phyloP scores from a whole-genome alignment of 2,888 invertebrate genomes.

The Chironomus tentans region DNA sequence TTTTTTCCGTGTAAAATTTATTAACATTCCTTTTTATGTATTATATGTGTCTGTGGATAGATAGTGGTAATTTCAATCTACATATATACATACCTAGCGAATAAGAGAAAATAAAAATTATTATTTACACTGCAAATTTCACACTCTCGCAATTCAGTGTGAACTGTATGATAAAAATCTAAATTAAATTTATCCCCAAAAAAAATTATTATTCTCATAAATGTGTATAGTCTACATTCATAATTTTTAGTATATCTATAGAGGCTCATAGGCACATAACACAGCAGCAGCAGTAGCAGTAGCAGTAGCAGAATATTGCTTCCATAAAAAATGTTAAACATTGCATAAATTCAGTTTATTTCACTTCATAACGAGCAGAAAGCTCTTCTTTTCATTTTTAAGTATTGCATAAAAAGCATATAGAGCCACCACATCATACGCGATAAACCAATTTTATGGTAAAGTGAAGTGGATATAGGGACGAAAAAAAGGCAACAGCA shows the following conservation, averaged over 20 bases:
- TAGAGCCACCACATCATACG: not conserved
- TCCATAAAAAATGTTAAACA: not conserved
- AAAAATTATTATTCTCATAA: not conserved
- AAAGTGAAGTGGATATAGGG: not conserved
- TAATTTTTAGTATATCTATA: no score
- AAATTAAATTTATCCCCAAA: not conserved
- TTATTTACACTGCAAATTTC: not conserved
- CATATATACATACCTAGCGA: not conserved
- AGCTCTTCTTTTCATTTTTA: not conserved
- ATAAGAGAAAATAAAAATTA: not conserved
- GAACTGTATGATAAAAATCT: not conserved
- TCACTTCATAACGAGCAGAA: not conserved
- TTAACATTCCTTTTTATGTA: not conserved
- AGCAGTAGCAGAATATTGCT: not conserved
- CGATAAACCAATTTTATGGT: not conserved
- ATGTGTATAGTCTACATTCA: not conserved
- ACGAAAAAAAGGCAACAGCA: not conserved
- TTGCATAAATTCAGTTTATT: not conserved
- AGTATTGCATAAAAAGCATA: not conserved
- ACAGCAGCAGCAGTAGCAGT: not conserved
- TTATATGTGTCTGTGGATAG: no score
- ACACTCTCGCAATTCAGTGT: not conserved
- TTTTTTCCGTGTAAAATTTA: not conserved
- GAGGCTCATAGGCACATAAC: not conserved
- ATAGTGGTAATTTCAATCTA: no score